Evolutionary conservation across 2,888 invertebrate species (phyloP).

Genomic region (Xanthia icteritia): DNA sequence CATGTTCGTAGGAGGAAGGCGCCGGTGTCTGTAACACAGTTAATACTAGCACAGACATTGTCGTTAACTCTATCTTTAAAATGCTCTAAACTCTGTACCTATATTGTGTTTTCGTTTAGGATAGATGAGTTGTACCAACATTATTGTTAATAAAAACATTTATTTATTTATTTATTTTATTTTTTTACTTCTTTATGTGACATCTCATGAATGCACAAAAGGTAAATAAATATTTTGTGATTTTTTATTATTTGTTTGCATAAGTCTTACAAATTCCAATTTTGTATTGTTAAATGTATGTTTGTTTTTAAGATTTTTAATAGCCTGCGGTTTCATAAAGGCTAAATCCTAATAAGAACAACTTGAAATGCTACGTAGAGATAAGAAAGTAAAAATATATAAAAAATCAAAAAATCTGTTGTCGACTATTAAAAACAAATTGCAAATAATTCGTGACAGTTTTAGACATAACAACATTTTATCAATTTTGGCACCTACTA

Average conservation of each 20-base stretch:
- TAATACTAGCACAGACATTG: no score
- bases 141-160: no score
- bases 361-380: not conserved
- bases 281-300: not conserved
- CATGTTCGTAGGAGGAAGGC: no score
- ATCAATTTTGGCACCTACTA: not conserved
- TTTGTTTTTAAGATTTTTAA: not conserved
- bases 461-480: constrained; percentile 3
- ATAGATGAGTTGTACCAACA: no score
- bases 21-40: no score
- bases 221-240: not conserved
- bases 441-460: not conserved
- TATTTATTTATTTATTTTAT: no score
- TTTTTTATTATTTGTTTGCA: not conserved
- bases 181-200: not conserved
- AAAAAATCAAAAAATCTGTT: not conserved
- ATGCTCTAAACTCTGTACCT: no score
- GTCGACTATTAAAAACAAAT: not conserved
- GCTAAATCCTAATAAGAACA: not conserved
- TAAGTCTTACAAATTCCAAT: not conserved
- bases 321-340: not conserved
- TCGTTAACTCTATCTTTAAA: no score
- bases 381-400: not conserved
- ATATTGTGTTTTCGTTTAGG: no score
- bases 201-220: not conserved